Base-by-base conservation (phyloP, 1,140 invertebrate species). In the Doryteuthis pealeii region DNA sequence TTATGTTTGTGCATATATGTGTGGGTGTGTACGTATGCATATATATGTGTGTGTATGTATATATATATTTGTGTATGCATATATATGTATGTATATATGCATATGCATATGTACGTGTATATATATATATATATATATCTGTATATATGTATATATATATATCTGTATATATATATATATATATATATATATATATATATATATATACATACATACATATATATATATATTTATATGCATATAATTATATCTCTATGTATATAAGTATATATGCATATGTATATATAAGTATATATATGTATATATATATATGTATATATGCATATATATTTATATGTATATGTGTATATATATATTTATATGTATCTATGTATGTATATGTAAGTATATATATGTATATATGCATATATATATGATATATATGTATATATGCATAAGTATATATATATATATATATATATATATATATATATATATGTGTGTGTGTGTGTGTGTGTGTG, bases 361-460 rank as follows among this genome's bases (percentile, higher is more conserved):
- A n/a, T n/a, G n/a, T n/a, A n/a, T n/a, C n/a, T n/a, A n/a, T n/a
- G n/a, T n/a, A n/a, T n/a, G n/a, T n/a, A n/a, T n/a, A n/a, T n/a
- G n/a, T n/a, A n/a, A n/a, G n/a, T n/a, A n/a, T n/a, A n/a, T n/a
- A n/a, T n/a, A n/a, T n/a, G n/a, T n/a, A n/a, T n/a, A n/a, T n/a
- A n/a, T n/a, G n/a, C n/a, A n/a, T n/a, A n/a, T n/a, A n/a, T n/a
- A n/a, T n/a, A n/a, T n/a, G n/a, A n/a, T n/a, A n/a, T 49, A 49
- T 49, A 49, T 49, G 8, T 10, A 10, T 49, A 18, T 10, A 49
- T 49, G 45, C 18, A 8, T 18, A 49, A 49, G 45, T 18, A 49
- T 49, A 49, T 49, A 49, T 49, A 49, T 49, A 49, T 49, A 49
- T 49, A 49, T 49, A 49, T 49, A 49, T 49, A 49, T 49, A 49